Evolutionary conservation across 2,797 vertebrate genomes (phyloP).

Genomic region (Hydrophis major): DNA sequence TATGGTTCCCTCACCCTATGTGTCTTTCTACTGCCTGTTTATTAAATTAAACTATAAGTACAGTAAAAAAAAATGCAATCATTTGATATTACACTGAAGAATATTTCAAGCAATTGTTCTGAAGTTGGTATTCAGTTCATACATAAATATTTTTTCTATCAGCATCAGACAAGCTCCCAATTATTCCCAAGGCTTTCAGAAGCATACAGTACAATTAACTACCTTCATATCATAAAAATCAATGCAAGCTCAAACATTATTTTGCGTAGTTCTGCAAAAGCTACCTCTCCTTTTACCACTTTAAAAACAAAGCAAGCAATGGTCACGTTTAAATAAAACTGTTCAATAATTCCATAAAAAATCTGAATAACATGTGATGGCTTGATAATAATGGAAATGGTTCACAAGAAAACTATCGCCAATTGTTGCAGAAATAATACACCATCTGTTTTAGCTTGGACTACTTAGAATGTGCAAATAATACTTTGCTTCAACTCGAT

Average conservation of each 20-base stretch:
- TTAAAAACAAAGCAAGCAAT: background rate
- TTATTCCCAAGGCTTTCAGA: background rate
- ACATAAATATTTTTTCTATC: background rate
- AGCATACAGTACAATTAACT: background rate
- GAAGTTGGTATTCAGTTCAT: background rate
- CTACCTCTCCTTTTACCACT: background rate
- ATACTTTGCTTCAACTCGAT: background rate
- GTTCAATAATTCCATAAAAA: background rate
- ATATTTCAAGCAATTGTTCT: background rate
- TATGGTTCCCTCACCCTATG: background rate
- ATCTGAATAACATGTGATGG: background rate
- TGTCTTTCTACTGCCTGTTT: background rate
- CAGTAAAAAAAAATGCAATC: background rate
- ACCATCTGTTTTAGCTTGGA: background rate
- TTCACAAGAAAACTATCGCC: background rate
- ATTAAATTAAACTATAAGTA: background rate
- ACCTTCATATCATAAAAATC: background rate
- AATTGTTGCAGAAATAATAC: background rate
- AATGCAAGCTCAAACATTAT: background rate
- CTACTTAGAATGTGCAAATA: background rate
- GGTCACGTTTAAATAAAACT: background rate
- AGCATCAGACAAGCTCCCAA: background rate
- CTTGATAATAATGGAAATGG: background rate
- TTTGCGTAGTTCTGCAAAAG: background rate
- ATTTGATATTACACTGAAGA: background rate